phyloP scores from a whole-genome alignment of 2,888 invertebrate genomes.

The Mimachlamys varia region DNA sequence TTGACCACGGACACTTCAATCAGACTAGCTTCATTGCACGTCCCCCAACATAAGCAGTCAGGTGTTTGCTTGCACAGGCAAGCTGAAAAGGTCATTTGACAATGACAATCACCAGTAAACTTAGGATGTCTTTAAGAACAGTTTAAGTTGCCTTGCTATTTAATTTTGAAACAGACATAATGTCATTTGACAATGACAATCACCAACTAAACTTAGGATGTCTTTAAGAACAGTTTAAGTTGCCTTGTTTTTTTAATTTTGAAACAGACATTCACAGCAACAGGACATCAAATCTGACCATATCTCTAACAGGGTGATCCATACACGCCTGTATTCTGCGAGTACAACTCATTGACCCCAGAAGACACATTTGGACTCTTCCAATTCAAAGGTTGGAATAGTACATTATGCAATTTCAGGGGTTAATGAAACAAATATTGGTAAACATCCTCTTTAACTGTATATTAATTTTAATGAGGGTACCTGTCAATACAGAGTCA shows the following conservation, averaged over 20 bases:
- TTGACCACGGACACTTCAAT: constrained; percentile 11
- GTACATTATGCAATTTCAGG: no score
- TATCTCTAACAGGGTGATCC: not conserved
- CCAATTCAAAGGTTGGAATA: no score
- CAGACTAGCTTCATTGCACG: not conserved
- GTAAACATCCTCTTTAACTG: not conserved
- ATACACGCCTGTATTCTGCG: not conserved
- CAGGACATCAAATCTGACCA: not conserved
- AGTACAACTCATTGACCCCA: not conserved
- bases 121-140: not conserved
- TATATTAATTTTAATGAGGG: no score
- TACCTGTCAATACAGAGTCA: no score
- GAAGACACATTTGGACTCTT: no score
- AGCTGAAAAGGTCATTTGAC: constrained; percentile 41
- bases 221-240: not conserved
- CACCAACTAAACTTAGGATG: not conserved
- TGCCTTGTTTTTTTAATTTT: no score
- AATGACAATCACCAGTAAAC: not conserved
- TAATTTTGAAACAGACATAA: constrained; percentile 19
- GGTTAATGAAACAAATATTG: not conserved
- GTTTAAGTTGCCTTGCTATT: not conserved
- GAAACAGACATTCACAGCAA: not conserved
- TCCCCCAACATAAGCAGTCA: constrained; percentile 31
- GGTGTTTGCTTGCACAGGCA: constrained; percentile 43
- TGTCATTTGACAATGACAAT: not conserved